Percentiles rank a stretch among this genome's conserved stretches.
These are phyloP conservation scores for Drosophila mercatorum DNA, from an alignment of 2,888 invertebrate genomes.

Conservation along the genomic window DNA sequence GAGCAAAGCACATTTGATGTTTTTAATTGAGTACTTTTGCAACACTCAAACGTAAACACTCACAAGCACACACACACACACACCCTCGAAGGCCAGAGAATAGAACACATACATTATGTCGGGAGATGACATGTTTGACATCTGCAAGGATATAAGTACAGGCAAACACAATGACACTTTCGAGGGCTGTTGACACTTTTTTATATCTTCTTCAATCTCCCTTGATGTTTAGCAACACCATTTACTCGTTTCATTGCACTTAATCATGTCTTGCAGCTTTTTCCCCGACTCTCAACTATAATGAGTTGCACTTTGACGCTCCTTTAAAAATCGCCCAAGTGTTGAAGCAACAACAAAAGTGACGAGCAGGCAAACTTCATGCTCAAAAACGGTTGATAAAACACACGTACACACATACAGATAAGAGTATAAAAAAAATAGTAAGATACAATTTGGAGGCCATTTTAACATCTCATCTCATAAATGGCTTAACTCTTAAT, in stretches of 20 bases:
- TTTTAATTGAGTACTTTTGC: slow-evolving; percentile 78
- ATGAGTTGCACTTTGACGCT: slow-evolving; percentile 78
- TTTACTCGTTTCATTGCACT: slow-evolving; percentile 79
- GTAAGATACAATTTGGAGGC: background rate
- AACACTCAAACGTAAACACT: slow-evolving; percentile 50
- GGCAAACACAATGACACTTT: slow-evolving; percentile 73
- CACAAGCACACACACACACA: slow-evolving; percentile 1
- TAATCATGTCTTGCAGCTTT: slow-evolving; percentile 69
- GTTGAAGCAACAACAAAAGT: slow-evolving; percentile 58
- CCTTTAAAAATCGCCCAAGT: slow-evolving; percentile 61
- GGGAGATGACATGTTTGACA: slow-evolving; percentile 39
- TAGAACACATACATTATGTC: background rate
- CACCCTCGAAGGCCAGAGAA: slow-evolving; percentile 1
- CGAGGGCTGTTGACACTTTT: slow-evolving; percentile 67
- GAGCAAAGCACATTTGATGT: slow-evolving; percentile 72
- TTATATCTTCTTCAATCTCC: slow-evolving; percentile 26
- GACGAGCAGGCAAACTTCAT: slow-evolving; percentile 19
- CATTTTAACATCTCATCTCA: background rate
- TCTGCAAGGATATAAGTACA: slow-evolving; percentile 49
- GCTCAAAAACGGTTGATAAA: slow-evolving; percentile 10
- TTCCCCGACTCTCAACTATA: slow-evolving; percentile 49
- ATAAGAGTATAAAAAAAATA: slow-evolving; percentile 2
- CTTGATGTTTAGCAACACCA: slow-evolving; percentile 51
- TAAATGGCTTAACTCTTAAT: background rate
- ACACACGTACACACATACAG: background rate